These are phyloP conservation scores for Motacilla tschutschensis DNA, from an alignment of 2,113 vertebrate genomes.

Conservation along the genomic window DNA sequence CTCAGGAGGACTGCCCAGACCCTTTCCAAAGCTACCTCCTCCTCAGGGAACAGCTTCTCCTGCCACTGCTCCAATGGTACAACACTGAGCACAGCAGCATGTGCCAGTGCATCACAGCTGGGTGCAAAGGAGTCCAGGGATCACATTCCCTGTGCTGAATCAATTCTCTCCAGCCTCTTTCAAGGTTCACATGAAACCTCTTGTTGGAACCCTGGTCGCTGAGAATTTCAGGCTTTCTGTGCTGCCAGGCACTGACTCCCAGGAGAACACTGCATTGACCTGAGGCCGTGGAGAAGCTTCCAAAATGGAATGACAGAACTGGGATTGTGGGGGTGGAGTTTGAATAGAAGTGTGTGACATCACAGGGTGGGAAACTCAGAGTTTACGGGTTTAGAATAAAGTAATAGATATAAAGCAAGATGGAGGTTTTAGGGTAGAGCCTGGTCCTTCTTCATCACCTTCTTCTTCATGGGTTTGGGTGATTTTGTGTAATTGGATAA, in stretches of 20 bases:
- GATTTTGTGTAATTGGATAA: neutral
- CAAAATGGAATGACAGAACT: neutral
- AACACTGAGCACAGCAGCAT: neutral
- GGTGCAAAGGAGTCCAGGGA: neutral
- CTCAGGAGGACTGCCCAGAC: neutral
- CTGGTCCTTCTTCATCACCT: neutral
- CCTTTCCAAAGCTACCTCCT: neutral
- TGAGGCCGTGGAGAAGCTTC: neutral
- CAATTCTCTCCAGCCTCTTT: neutral
- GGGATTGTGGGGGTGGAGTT: neutral
- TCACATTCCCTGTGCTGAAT: neutral
- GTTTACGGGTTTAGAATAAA: neutral
- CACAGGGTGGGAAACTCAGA: neutral
- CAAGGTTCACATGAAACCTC: neutral
- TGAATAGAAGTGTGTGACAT: neutral
- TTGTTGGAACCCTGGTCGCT: neutral
- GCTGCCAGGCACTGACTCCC: neutral
- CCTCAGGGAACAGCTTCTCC: neutral
- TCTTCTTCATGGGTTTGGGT: neutral
- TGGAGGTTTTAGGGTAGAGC: neutral
- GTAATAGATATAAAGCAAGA: neutral
- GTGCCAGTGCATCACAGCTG: neutral
- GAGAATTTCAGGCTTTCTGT: neutral
- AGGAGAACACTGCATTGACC: neutral
- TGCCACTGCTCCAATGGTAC: fast-evolving